A percentile compares a stretch with the other conserved stretches of the same genome.
phyloP scores from a whole-genome alignment of 2,888 invertebrate species.

The Eulithis testata region DNA sequence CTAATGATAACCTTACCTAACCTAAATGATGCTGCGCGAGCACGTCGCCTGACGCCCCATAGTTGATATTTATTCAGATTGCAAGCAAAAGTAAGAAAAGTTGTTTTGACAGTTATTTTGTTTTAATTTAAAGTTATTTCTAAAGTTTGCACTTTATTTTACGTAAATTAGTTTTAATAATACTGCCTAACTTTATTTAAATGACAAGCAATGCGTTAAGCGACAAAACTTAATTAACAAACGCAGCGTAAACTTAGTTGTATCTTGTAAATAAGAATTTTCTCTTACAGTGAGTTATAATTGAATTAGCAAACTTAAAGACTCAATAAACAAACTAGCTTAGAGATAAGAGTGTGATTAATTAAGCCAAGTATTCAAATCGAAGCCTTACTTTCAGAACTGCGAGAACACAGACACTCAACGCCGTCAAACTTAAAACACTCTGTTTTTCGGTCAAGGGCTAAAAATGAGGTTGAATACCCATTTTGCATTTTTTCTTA shows the following conservation, averaged over 20 bases:
- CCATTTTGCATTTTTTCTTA: no score
- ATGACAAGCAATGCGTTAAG: slow-evolving; percentile 38
- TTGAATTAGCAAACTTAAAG: slow-evolving; percentile 57
- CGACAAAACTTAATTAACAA: slow-evolving; percentile 59
- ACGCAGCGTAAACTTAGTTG: slow-evolving; percentile 41
- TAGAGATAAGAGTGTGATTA: no score
- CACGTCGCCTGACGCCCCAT: no score
- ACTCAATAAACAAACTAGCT: slow-evolving; percentile 46
- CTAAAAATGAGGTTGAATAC: no score
- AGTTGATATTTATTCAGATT: not conserved
- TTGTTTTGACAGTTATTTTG: slow-evolving; percentile 1
- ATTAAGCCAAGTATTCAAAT: no score
- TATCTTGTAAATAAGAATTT: slow-evolving; percentile 50
- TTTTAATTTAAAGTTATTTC: slow-evolving; percentile 12
- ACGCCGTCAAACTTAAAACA: no score
- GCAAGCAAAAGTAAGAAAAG: not conserved
- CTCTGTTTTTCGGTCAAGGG: no score
- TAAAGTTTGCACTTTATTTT: slow-evolving; percentile 2
- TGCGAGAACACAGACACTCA: no score
- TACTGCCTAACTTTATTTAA: slow-evolving; percentile 18
- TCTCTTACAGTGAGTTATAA: slow-evolving; percentile 57
- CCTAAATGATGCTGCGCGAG: no score
- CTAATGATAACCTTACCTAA: no score
- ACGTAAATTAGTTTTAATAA: slow-evolving; percentile 10
- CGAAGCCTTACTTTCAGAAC: no score